Percentiles rank a stretch among this genome's conserved stretches.
phyloP scores from a whole-genome alignment of 1,140 invertebrate species.

The Diploscapter pachys region DNA sequence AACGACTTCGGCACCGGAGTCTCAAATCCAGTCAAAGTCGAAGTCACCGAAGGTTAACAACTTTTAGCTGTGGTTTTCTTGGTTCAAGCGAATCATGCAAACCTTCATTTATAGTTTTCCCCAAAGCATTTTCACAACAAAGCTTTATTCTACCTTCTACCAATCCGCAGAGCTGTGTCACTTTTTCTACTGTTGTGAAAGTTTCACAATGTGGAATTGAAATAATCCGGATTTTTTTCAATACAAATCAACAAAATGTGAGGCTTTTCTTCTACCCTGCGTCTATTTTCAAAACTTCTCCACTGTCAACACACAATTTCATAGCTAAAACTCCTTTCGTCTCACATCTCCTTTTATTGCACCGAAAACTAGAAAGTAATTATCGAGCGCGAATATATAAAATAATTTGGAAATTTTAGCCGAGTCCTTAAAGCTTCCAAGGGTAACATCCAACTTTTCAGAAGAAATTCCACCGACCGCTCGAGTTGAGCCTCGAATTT shows the following conservation, averaged over 20 bases:
- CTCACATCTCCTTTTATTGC: too few species aligned
- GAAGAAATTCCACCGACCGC: slow-evolving; percentile 57
- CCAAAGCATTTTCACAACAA: not conserved
- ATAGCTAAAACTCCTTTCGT: too few species aligned
- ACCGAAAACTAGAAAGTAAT: too few species aligned
- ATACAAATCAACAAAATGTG: too few species aligned
- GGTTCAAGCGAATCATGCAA: not conserved
- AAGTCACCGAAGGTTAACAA: slow-evolving; percentile 45
- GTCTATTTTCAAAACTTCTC: not conserved
- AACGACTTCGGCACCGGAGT: slow-evolving; percentile 50
- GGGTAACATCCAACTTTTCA: slow-evolving; percentile 24
- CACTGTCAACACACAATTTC: too few species aligned
- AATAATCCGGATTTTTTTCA: too few species aligned
- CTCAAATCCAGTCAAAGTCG: slow-evolving; percentile 51
- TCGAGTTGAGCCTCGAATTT: slow-evolving; percentile 55
- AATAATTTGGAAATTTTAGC: too few species aligned
- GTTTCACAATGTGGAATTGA: too few species aligned
- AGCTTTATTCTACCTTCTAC: slow-evolving; percentile 7
- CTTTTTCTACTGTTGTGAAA: too few species aligned
- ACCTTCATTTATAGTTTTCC: too few species aligned
- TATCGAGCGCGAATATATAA: too few species aligned
- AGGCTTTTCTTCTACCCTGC: not conserved
- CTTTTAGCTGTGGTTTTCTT: not conserved
- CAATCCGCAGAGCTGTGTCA: not conserved
- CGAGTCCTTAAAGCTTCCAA: too few species aligned